A percentile compares a stretch with the other conserved stretches of the same genome.
Evolutionary conservation across 2,797 vertebrate species (phyloP).

Genomic region (Paratrypauchen microcephalus): DNA sequence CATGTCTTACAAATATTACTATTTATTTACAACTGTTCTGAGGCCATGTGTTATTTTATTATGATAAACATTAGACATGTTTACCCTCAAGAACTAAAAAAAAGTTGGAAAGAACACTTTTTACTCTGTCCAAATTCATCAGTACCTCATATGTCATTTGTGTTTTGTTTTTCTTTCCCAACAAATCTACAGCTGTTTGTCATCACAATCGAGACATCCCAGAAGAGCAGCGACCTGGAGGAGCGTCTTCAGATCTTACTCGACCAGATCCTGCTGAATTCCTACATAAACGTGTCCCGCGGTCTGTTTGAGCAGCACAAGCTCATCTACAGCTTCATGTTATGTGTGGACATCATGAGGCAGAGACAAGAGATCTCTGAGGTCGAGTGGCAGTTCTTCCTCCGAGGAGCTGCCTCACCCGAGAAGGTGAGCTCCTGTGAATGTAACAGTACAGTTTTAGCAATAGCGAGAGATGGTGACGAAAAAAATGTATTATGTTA

Average conservation of each 20-base stretch:
- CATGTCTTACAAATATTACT: background rate
- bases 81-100: background rate
- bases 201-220: conserved; percentile 76
- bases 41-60: too few species aligned
- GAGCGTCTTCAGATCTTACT: conserved; percentile 73
- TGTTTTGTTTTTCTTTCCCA: background rate
- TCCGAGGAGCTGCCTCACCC: conserved; percentile 67
- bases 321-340: conserved; percentile 84
- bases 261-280: conserved; percentile 74
- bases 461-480: background rate
- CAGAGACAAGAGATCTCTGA: conserved; percentile 73
- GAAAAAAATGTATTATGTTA: background rate
- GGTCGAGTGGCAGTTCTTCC: conserved; percentile 80
- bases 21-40: too few species aligned
- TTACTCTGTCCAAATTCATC: background rate
- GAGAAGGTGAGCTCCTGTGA: conserved; percentile 69
- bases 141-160: background rate
- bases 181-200: conserved; percentile 75
- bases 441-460: background rate
- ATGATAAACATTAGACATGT: too few species aligned
- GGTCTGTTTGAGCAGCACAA: conserved; percentile 85
- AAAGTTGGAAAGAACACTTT: background rate
- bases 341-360: conserved; percentile 80
- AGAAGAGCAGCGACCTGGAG: conserved; percentile 66
- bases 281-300: conserved; percentile 76